Base-by-base conservation (phyloP, 2,797 vertebrate species). In the Aselliscus stoliczkanus region DNA sequence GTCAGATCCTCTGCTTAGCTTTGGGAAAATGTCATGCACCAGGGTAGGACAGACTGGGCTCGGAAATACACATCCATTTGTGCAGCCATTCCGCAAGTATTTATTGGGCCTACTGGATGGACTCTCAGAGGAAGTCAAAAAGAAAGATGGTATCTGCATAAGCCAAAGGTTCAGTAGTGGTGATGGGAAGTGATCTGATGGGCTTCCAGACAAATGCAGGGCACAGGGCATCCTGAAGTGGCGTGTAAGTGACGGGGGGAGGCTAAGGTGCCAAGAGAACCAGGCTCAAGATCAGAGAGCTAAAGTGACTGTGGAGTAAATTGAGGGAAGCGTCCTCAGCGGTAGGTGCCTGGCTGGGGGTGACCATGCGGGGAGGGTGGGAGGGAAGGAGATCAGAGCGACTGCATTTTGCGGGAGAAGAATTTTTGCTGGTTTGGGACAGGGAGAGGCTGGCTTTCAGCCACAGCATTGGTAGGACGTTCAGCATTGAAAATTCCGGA, bases 321-420 rank as follows among this genome's bases (percentile, higher is more conserved):
- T 34, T 8, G 47, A 25, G 52, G 77, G 21, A 34, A 54, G 37
- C 12, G 39, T 21, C 44, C 21, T 17, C 13, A 8, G 23, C 1
- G 1, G 27, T 31, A 20, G 73, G 67, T 37, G 4, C 27, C 31
- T 31, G 14, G 3, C 4, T 75, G 62, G 62, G 34, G 56, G 58
- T 82, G 7, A 39, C 34, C 2, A 0, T 1, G 7, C 14, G 34
- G 31, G 4, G 5, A 0, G 18, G 9, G 23, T 10, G 14, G 31
- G 58, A 34, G 27, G 15, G 34, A 37, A 18, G 25, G 52, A 8
- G 23, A 4, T 12, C 37, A 0, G 50, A 11, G 50, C 2, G 44
- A 23, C 50, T 0, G 27, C 4, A 1, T 20, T 54, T 65, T 73
- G 29, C 29, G 44, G 7, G 20, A 54, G 10, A 21, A 34, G 56